A percentile compares a stretch with the other conserved stretches of the same genome.
These are phyloP conservation scores for Halcyon badia DNA, from an alignment of 2,797 vertebrate species.

Conservation along the genomic window DNA sequence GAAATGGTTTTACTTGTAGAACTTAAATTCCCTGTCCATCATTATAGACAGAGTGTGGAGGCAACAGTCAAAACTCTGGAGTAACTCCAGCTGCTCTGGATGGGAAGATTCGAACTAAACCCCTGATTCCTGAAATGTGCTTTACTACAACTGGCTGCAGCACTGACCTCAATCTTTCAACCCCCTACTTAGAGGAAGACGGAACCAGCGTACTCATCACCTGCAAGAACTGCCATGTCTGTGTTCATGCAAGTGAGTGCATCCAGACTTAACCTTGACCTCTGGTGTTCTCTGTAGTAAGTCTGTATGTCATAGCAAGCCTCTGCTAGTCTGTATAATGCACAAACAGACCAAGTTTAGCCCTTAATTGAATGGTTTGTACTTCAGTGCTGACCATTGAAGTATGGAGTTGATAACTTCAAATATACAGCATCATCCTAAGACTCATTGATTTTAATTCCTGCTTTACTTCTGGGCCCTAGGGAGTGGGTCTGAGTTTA, in stretches of 20 bases:
- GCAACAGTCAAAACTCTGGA: slow-evolving; percentile 75
- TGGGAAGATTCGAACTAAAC: slow-evolving; percentile 88
- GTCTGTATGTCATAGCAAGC: background rate
- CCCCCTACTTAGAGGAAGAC: slow-evolving; percentile 90
- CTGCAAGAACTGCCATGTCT: slow-evolving; percentile 91
- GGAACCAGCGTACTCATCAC: slow-evolving; percentile 92
- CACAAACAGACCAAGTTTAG: background rate
- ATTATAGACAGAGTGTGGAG: slow-evolving; percentile 86
- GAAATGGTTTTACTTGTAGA: background rate
- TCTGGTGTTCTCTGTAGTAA: background rate
- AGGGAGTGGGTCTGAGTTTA: background rate
- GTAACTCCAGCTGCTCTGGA: slow-evolving; percentile 35
- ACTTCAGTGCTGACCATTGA: background rate
- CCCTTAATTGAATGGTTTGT: background rate
- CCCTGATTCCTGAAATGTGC: slow-evolving; percentile 97
- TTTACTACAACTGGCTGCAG: slow-evolving; percentile 90
- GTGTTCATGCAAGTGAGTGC: slow-evolving; percentile 94
- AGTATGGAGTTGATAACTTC: background rate
- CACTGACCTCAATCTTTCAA: slow-evolving; percentile 90
- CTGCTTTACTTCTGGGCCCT: background rate
- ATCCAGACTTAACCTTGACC: background rate
- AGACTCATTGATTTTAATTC: background rate
- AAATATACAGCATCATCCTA: background rate
- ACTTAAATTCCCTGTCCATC: background rate
- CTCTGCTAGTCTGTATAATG: background rate